Evolutionary conservation across 2,888 invertebrate genomes (phyloP).

Genomic region (Eupithecia insigniata): DNA sequence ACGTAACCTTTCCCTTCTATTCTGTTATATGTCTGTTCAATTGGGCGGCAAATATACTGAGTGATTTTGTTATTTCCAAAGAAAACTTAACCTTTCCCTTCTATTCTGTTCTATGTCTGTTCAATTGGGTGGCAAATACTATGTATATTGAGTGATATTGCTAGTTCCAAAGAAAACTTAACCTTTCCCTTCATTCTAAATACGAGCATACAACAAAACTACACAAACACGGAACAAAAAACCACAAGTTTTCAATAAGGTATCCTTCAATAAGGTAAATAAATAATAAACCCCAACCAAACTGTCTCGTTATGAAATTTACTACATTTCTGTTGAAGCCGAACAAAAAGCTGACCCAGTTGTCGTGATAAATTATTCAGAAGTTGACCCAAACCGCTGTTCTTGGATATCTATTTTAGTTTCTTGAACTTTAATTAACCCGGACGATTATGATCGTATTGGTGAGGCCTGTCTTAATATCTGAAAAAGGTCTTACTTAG

Average conservation of each 20-base stretch:
- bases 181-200: not conserved
- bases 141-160: no score
- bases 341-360: conserved; percentile 29
- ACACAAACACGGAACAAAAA: not conserved
- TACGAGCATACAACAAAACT: not conserved
- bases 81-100: not conserved
- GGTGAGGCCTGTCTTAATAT: not conserved
- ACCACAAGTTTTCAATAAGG: not conserved
- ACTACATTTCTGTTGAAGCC: conserved; percentile 16
- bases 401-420: conserved; percentile 23
- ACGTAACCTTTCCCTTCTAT: no score
- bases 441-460: not conserved
- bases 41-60: no score
- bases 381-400: conserved; percentile 15
- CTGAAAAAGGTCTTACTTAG: no score
- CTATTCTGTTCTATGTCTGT: no score
- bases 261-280: not conserved
- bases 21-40: no score
- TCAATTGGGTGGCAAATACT: no score
- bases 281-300: not conserved
- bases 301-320: conserved; percentile 14
- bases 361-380: conserved; percentile 25
- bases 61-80: not conserved
- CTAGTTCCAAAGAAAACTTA: not conserved
- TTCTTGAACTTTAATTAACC: conserved; percentile 23